Evolutionary conservation across 2,888 invertebrate species (phyloP), one percentile per base, ranked within the genome.

Genomic region (Xestia ashworthii): DNA sequence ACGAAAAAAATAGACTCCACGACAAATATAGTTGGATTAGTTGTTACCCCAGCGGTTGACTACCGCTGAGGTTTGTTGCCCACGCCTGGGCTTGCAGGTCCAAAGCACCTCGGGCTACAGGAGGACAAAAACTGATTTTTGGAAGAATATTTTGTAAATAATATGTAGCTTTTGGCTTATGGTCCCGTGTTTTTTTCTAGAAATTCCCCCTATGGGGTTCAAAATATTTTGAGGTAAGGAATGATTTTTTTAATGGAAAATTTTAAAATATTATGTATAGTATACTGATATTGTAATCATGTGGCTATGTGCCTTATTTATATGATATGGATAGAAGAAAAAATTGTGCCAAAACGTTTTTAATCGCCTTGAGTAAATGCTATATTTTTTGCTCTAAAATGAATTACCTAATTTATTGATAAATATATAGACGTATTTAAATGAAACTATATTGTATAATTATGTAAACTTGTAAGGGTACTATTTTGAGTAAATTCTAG

Each of bases 271-370:
- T 65, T 65, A 88, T 78, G 65, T 85, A 84, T 83, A 85, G 44
- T 85, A 85, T 84, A 87, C 79, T 78, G 55, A 75, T 80, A 81
- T 84, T 81, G 70, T 87, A 87, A 85, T 85, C 81, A 83, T 87
- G 88, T 91, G 94, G 95, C 94, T 83, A 92, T 88, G 95, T 95
- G 95, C 95, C 95, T 95, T 95, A 95, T 91, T 89, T 93, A 92
- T 88, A 83, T 82, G 90, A 9, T 44, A 65, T 44, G 16, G 82
- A 86, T 84, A 87, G 82, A 81, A 79, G 85, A 85, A 76, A 81
- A 86, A 88, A 85, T 79, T 81, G 94, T 94, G 94, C 94, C 94
- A 94, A 94, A 94, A 71, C 75, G 85, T 86, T 87, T 83, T 87
- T 86, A 86, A 87, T 88, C 87, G 91, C 90, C 90, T 90, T 89